Percentiles rank a stretch among this genome's conserved stretches.
phyloP scores from a whole-genome alignment of 2,888 invertebrate genomes.

The Ryuthela nishihirai region DNA sequence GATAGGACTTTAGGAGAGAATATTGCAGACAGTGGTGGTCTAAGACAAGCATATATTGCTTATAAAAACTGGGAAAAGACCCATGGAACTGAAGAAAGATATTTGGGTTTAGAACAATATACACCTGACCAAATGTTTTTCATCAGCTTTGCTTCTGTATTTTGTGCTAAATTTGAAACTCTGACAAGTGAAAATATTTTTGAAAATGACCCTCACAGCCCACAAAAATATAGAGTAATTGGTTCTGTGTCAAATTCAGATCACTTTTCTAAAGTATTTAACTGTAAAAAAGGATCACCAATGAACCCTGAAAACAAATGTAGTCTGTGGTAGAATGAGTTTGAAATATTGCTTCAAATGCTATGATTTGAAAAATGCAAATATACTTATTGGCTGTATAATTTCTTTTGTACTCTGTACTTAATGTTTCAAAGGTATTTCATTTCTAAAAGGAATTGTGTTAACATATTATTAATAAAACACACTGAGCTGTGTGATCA shows the following conservation, averaged over 20 bases:
- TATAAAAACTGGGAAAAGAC: slow-evolving; percentile 40
- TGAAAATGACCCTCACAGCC: slow-evolving; percentile 2
- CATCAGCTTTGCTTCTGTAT: slow-evolving; percentile 26
- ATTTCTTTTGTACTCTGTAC: too few species aligned
- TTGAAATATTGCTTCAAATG: too few species aligned
- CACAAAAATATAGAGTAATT: slow-evolving; percentile 36
- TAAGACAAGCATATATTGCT: slow-evolving; percentile 74
- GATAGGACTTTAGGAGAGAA: slow-evolving; percentile 80
- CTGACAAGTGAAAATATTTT: background rate
- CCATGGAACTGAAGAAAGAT: slow-evolving; percentile 56
- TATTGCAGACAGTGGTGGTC: slow-evolving; percentile 85
- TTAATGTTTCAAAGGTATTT: too few species aligned
- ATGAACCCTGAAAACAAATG: slow-evolving; percentile 64
- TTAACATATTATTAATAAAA: too few species aligned
- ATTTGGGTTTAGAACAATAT: slow-evolving; percentile 70
- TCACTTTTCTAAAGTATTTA: slow-evolving; percentile 61
- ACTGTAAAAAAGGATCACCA: slow-evolving; percentile 58
- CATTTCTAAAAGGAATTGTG: too few species aligned
- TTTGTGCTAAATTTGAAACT: slow-evolving; percentile 10
- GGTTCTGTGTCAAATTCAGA: slow-evolving; percentile 62
- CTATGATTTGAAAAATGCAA: too few species aligned
- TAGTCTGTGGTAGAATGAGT: slow-evolving; percentile 67
- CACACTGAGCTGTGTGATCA: too few species aligned
- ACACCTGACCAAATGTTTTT: slow-evolving; percentile 63
- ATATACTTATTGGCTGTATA: too few species aligned